Evolutionary conservation across 2,888 invertebrate species (phyloP).

Genomic region (Lapara coniferarum): DNA sequence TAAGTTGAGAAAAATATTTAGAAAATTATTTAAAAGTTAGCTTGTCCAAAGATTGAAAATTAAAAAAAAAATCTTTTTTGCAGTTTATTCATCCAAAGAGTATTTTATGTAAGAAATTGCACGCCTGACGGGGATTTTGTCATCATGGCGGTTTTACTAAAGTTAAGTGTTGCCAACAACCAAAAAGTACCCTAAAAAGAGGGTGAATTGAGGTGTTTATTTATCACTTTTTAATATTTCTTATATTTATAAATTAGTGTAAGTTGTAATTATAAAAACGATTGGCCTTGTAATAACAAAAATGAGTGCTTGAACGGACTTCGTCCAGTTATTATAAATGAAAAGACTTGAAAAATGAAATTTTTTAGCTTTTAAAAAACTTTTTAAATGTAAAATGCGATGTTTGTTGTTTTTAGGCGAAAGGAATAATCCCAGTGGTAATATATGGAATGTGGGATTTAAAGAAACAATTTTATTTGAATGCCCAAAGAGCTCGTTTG

Average conservation of each 20-base stretch:
- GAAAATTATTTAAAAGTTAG: slow-evolving; percentile 24
- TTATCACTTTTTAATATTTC: slow-evolving; percentile 37
- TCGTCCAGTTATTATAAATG: slow-evolving; percentile 65
- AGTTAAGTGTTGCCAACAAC: slow-evolving; percentile 33
- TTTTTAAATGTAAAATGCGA: slow-evolving; percentile 41
- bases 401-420: slow-evolving; percentile 40
- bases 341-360: slow-evolving; percentile 79
- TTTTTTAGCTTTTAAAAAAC: slow-evolving; percentile 58
- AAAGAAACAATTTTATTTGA: too few species aligned
- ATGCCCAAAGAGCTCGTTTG: too few species aligned
- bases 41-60: slow-evolving; percentile 37
- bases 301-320: slow-evolving; percentile 76
- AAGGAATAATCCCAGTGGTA: not conserved
- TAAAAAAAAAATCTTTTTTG: slow-evolving; percentile 27
- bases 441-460: too few species aligned
- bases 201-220: slow-evolving; percentile 39
- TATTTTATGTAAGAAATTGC: slow-evolving; percentile 24
- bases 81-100: slow-evolving; percentile 31
- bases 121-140: slow-evolving; percentile 36
- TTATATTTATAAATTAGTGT: slow-evolving; percentile 39
- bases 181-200: slow-evolving; percentile 31
- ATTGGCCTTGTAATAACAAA: slow-evolving; percentile 71
- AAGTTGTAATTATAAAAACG: slow-evolving; percentile 42
- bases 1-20: slow-evolving; percentile 20
- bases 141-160: not conserved